These are phyloP conservation scores for Notospermus geniculatus DNA, from an alignment of 1,140 invertebrate genomes.

Conservation along the genomic window DNA sequence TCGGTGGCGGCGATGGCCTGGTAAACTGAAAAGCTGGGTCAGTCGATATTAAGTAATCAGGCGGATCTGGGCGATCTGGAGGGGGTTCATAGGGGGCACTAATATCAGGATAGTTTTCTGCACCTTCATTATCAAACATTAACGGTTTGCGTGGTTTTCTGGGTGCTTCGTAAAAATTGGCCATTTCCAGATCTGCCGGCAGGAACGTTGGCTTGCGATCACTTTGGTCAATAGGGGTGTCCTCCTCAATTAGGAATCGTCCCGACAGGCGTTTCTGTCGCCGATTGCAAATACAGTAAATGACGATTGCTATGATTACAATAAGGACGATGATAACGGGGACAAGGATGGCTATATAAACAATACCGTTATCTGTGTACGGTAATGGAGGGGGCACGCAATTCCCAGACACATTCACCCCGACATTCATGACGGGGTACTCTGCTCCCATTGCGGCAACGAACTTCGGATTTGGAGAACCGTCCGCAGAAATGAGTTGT, in stretches of 20 bases:
- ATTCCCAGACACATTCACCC: not conserved
- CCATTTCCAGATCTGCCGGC: not conserved
- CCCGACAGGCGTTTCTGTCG: not conserved
- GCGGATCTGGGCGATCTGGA: not conserved
- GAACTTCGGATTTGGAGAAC: not conserved
- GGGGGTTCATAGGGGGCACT: not conserved
- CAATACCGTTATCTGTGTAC: not conserved
- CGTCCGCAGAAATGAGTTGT: not conserved
- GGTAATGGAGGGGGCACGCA: not conserved
- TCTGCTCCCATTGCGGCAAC: not conserved
- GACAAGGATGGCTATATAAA: not conserved
- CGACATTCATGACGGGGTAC: constrained; percentile 5
- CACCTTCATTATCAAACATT: constrained; percentile 8
- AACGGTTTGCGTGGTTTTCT: constrained; percentile 1
- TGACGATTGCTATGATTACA: constrained; percentile 1
- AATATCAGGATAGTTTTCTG: not conserved
- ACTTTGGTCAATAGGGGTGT: not conserved
- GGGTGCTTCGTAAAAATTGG: not conserved
- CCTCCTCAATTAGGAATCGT: not conserved
- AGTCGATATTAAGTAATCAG: not conserved
- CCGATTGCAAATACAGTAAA: not conserved
- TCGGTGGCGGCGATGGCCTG: not conserved
- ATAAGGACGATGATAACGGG: constrained; percentile 3
- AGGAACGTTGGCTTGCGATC: constrained; percentile 7
- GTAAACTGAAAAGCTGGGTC: not conserved